Conservation (phyloP, 2,113 vertebrate genomes). For the Oreocharis arfaki region DNA sequence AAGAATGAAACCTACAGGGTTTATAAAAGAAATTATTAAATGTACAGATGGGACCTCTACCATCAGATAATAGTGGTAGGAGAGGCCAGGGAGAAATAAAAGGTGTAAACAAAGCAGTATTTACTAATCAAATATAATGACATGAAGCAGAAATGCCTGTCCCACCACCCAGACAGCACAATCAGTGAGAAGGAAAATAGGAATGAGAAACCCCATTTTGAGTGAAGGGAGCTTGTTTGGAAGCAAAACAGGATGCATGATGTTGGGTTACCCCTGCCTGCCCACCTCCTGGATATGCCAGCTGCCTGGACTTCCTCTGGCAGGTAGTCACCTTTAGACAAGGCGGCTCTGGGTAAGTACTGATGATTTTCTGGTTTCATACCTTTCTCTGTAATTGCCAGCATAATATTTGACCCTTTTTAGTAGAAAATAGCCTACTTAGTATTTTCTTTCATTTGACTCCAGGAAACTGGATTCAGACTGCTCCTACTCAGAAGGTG, state of each 20-base stretch:
- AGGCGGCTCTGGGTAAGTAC: accelerated
- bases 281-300: not conserved
- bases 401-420: not conserved
- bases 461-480: not conserved
- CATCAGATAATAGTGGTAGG: not conserved
- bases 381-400: not conserved
- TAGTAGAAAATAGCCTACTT: not conserved
- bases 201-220: not conserved
- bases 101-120: not conserved
- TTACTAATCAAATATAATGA: not conserved
- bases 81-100: not conserved
- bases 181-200: not conserved
- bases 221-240: not conserved
- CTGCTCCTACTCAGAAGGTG: not conserved
- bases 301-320: accelerated
- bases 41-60: not conserved
- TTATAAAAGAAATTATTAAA: not conserved
- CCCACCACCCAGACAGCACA: not conserved
- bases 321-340: not conserved
- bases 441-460: not conserved
- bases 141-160: not conserved
- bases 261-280: not conserved
- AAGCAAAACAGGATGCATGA: accelerated
- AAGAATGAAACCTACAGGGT: not conserved
- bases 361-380: not conserved